Evolutionary conservation across 2,888 invertebrate genomes (phyloP), one percentile per base, ranked within the genome.

Genomic region (Agapostemon virescens): DNA sequence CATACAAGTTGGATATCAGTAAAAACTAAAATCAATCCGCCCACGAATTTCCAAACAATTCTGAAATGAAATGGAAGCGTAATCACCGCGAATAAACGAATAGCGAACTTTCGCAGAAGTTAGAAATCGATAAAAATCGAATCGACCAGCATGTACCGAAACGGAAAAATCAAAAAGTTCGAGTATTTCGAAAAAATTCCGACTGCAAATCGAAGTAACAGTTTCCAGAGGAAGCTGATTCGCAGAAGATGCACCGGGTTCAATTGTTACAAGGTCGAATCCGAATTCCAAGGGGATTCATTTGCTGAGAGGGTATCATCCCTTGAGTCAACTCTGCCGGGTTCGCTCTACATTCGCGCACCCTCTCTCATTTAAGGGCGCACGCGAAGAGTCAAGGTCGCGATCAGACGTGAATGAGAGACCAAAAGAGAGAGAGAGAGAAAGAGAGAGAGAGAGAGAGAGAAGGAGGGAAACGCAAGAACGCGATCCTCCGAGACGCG

Each of bases 321-420:
- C 83, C 73, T 82, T 76, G 76, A 84, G 76, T 70, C 73, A 72
- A 79, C 79, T 74, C 72, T 23, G 66, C 23, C 64, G 70, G 58
- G 77, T 74, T 77, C 85, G 88, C 83, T 89, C 87, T 82, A 89
- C 82, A 87, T 89, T 80, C 84, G 87, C 82, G 85, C 84, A 86
- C 81, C 85, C 87, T 84, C 88, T 87, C 88, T 88, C 89, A 90
- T 88, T 89, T 89, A 87, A 85, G 87, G 89, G 83, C 83, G 85
- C 83, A 83, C 84, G 74, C 82, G 55, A 17, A 73, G 84, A 85
- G 84, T 86, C 83, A 86, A 86, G 84, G 88, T 84, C 86, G 79
- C 82, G 86, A 84, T 84, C 86, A 88, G 87, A 86, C 84, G 85
- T 88, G 89, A 87, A 88, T 87, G 88, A 87, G 88, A 83, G 55